These are phyloP conservation scores for Rissa tridactyla DNA, from an alignment of 2,113 vertebrate species.

Conservation along the genomic window DNA sequence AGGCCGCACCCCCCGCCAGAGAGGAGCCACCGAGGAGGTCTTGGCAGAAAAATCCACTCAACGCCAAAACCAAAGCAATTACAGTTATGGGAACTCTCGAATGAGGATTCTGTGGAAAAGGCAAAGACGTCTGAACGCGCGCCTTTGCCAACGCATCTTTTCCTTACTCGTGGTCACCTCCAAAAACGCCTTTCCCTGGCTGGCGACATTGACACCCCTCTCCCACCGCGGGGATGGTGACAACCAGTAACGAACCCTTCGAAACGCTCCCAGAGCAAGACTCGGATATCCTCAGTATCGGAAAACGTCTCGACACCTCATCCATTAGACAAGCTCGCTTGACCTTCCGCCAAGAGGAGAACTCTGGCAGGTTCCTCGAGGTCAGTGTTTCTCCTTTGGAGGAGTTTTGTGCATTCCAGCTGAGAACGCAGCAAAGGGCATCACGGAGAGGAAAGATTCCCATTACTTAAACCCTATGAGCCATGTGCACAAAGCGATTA, in stretches of 20 bases:
- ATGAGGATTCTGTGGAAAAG: background rate
- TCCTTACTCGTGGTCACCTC: background rate
- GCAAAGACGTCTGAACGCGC: fast-evolving
- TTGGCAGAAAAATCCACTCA: background rate
- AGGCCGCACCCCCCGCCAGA: background rate
- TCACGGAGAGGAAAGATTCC: background rate
- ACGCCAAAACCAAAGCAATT: background rate
- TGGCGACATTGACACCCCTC: background rate
- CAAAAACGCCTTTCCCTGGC: background rate
- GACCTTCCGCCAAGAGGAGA: background rate
- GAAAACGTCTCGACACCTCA: background rate
- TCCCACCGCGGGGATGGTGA: background rate
- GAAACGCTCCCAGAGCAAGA: fast-evolving
- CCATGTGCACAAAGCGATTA: background rate
- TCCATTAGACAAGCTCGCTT: background rate
- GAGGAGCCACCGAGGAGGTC: background rate
- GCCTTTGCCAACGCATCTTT: background rate
- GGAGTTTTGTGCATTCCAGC: background rate
- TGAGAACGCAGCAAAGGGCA: fast-evolving
- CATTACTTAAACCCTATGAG: fast-evolving
- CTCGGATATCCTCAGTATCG: fast-evolving
- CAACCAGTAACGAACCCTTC: fast-evolving
- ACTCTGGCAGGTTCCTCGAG: background rate
- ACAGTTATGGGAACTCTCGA: background rate
- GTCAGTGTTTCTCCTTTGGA: background rate